Percentiles rank a stretch among this genome's conserved stretches.
Evolutionary conservation across 2,888 invertebrate species (phyloP).

Genomic region (Diachrysia chrysitis): DNA sequence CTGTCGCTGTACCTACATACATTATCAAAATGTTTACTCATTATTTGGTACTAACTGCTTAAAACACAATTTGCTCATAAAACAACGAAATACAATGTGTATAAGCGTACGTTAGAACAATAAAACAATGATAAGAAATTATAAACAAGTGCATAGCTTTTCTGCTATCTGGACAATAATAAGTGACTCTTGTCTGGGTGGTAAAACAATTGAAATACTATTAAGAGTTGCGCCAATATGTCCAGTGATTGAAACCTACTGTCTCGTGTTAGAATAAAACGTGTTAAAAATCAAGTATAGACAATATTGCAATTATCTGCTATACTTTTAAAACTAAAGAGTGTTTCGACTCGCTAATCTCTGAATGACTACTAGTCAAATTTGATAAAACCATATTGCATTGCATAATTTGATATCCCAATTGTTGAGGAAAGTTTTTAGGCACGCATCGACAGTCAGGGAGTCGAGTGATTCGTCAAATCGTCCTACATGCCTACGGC

Average conservation of each 20-base stretch:
- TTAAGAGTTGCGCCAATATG: neutral
- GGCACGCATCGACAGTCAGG: no score
- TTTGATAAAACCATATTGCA: no score
- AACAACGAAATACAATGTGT: conserved; percentile 25
- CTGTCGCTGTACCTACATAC: neutral
- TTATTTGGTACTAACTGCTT: neutral
- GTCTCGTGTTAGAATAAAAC: neutral
- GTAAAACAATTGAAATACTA: conserved; percentile 26
- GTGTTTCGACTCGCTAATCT: no score
- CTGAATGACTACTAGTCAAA: no score
- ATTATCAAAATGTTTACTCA: neutral
- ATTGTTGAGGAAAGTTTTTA: no score
- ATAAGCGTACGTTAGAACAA: conserved; percentile 13
- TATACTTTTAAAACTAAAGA: no score
- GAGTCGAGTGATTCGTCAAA: no score
- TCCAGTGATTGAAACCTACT: neutral
- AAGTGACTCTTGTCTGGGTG: conserved; percentile 25
- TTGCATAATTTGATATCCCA: no score
- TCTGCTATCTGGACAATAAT: conserved; percentile 46
- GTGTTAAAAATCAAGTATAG: neutral
- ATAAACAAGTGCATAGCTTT: conserved; percentile 52
- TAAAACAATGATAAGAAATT: conserved; percentile 35
- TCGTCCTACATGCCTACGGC: no score
- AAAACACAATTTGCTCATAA: conserved; percentile 7
- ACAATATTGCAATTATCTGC: neutral